Base-by-base conservation (phyloP, 2,888 invertebrate genomes). In the Parnassius glacialis region DNA sequence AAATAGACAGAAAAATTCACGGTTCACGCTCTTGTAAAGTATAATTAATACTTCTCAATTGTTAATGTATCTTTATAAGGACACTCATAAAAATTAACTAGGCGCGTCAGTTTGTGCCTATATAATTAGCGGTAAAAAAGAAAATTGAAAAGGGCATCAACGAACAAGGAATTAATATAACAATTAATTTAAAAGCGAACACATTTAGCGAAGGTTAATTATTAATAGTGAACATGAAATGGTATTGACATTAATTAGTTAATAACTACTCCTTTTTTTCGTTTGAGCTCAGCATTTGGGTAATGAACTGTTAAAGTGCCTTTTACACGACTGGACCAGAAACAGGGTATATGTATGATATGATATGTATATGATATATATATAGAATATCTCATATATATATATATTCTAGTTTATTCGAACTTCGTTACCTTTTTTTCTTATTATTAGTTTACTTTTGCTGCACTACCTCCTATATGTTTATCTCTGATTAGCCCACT, bases 21-120 rank as follows among this genome's bases (percentile, higher is more conserved):
- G 11, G 43, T 57, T 57, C 55, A 45, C 61, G 51, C 51, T 61
- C 53, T 3, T 42, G 48, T 57, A 10, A 16, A 51, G 41, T 57
- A 53, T 57, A 62, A 57, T 62, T 62, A 57, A 62, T 57, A 43
- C 42, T 12, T 16, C 52, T 50, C 43, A 62, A 48, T 62, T 53
- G 34, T 53, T 52, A 48, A 62, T 45, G 42, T 11, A 3, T 42
- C 48, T 53, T 13, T 52, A 53, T 57, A 62, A 34, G 57, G 62
- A 13, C 16, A 43, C 9, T 9, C 57, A 48, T 62, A 62, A 62
- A 57, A 53, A 53, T 62, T 62, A 57, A 62, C 48, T 48, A 57
- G 52, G 9, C 52, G 53, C 52, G 43, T 48, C 48, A 9, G 48
- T 47, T 51, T 16, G 52, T 42, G 34, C 25, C 10, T 42, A 9